Conservation (phyloP, 2,888 invertebrate genomes). For the Torymus auratus region DNA sequence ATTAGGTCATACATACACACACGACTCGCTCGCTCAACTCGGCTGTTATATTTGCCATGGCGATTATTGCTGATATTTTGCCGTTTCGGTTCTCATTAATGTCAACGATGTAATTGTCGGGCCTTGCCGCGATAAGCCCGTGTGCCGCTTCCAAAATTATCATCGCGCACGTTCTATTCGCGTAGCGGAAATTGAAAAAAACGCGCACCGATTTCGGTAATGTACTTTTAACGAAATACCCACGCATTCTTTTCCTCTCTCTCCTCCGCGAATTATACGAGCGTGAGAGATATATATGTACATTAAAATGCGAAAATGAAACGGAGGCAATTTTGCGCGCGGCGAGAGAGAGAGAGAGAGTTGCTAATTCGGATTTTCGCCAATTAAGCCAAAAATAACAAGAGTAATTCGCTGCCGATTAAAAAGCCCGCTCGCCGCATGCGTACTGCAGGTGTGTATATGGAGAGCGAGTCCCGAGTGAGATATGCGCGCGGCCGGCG, state of each 20-base stretch:
- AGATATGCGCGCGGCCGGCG: no score
- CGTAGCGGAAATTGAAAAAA: not conserved
- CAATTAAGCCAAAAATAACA: constrained; percentile 33
- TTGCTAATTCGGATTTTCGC: constrained; percentile 19
- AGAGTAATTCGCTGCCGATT: constrained; percentile 15
- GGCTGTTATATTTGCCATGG: not conserved
- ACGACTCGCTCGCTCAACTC: no score
- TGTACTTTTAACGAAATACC: not conserved
- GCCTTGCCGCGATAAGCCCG: constrained; percentile 17
- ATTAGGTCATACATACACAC: not conserved
- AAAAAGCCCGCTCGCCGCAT: not conserved
- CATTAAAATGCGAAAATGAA: not conserved
- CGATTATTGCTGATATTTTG: constrained; percentile 26
- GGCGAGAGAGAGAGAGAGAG: not conserved
- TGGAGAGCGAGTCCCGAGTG: no score
- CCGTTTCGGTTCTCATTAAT: constrained; percentile 27
- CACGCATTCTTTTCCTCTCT: no score
- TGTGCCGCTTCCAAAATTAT: not conserved
- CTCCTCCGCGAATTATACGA: no score
- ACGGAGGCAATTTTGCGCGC: not conserved
- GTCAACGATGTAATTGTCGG: constrained; percentile 26
- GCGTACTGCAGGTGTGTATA: no score
- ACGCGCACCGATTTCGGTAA: not conserved
- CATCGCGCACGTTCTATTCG: not conserved
- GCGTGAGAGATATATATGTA: no score